phyloP scores from a whole-genome alignment of 2,797 vertebrate species.

The Gallinago solitaria region DNA sequence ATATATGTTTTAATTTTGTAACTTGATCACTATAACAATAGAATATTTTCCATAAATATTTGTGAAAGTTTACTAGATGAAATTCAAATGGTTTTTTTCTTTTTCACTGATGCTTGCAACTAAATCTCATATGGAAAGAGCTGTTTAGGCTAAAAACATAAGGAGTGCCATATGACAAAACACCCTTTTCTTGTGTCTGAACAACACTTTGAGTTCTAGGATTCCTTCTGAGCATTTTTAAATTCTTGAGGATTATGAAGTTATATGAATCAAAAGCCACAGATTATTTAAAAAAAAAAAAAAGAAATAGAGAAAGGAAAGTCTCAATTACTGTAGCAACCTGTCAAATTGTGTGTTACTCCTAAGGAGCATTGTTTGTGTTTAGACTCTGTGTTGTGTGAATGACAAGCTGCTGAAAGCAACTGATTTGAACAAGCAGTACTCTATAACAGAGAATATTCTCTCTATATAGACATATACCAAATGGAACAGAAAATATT shows the following conservation, averaged over 20 bases:
- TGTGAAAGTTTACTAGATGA: background rate
- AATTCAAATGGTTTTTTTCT: background rate
- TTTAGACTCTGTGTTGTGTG: background rate
- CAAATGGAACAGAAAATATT: background rate
- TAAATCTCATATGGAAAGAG: background rate
- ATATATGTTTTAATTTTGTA: background rate
- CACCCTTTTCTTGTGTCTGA: background rate
- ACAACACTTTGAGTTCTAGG: background rate
- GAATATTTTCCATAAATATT: background rate
- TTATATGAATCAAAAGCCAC: background rate
- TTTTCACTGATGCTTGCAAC: background rate
- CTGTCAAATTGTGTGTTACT: background rate
- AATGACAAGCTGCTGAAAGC: background rate
- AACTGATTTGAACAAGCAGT: background rate
- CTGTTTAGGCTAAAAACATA: background rate
- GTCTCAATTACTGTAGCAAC: background rate
- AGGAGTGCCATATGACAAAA: background rate
- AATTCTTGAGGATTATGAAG: background rate
- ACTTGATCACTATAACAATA: background rate
- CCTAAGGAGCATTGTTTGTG: background rate
- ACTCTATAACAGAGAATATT: background rate
- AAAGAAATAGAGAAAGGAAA: background rate
- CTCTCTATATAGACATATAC: rapidly evolving
- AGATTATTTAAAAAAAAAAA: background rate
- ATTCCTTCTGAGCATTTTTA: background rate